Base-by-base conservation (phyloP, 2,888 invertebrate genomes). In the Chaitophorus viminalis region DNA sequence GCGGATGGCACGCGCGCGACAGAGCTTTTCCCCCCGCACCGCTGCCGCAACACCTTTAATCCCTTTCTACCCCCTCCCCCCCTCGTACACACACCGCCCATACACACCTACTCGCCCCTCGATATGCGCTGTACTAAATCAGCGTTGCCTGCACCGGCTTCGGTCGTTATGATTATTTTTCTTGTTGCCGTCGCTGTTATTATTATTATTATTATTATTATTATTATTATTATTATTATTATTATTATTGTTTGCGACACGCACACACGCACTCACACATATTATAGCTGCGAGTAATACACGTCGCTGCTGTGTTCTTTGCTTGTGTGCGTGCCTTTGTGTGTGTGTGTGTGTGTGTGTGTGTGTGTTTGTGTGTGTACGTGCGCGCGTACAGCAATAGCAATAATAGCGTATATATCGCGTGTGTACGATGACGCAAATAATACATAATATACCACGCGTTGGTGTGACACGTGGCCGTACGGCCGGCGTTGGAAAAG, bases 121-220 rank as follows among this genome's bases (percentile, higher is more conserved):
- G 74, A 17, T 8, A 74, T 18, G 70, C 72, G 9, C 52, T n/a
- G 25, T 31, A 72, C 82, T 82, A 82, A 82, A 82, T 82, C 82
- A 74, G 72, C 82, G 82, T 82, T 72, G 82, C 82, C 72, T 46
- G 74, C 74, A 36, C 74, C 33, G 46, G 52, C 33, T 79, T 29
- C 79, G 75, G 83, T 76, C 83, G 83, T 83, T 82, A 74, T 72
- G 82, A 82, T 82, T 82, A 82, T 74, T 74, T 82, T 82, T 82
- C 82, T 74, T 82, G 70, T 82, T 72, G 52, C 70, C 82, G 70
- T 70, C 82, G 46, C 46, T 70, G 82, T 70, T 74, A 54, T 82
- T 25, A 52, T 52, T 33, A 33, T 33, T 60, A 31, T 77, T 54
- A 46, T 46, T n/a, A n/a, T 36, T 46, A 75, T n/a, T 76, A 52